These are phyloP conservation scores for Anoncus sp. DNA, from an alignment of 2,888 invertebrate species.

Conservation along the genomic window DNA sequence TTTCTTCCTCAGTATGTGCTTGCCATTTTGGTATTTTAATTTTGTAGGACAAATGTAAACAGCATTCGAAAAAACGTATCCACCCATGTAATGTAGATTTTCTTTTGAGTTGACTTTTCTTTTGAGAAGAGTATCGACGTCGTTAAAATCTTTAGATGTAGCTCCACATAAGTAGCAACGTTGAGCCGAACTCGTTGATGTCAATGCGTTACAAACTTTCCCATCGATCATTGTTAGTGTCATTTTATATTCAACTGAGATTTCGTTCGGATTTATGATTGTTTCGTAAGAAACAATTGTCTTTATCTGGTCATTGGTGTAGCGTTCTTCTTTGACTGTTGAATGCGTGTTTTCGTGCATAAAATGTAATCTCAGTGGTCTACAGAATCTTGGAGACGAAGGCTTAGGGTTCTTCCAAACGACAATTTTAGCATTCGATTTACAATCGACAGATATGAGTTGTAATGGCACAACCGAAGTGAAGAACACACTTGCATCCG, in stretches of 20 bases:
- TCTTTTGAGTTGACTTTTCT: constrained; percentile 20
- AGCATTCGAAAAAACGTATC: constrained; percentile 64
- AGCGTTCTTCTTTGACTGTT: constrained; percentile 43
- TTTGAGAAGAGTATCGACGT: constrained; percentile 48
- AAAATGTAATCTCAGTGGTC: constrained; percentile 60
- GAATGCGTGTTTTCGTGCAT: constrained; percentile 52
- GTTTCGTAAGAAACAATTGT: constrained; percentile 56
- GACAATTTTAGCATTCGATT: not conserved
- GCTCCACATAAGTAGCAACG: constrained; percentile 61
- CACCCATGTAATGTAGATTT: constrained; percentile 57
- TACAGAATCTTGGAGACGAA: constrained; percentile 13
- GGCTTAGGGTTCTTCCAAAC: not conserved
- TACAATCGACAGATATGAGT: not conserved
- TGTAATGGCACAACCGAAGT: not conserved
- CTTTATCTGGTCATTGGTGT: constrained; percentile 51
- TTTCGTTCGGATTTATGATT: constrained; percentile 51
- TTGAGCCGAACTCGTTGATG: constrained; percentile 49
- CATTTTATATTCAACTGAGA: constrained; percentile 55
- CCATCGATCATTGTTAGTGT: constrained; percentile 60
- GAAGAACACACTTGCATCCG: not conserved
- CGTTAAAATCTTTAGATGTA: constrained; percentile 59
- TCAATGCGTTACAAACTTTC: constrained; percentile 58
- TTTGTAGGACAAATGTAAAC: constrained; percentile 59
- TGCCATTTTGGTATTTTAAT: constrained; percentile 58
- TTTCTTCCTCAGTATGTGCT: constrained; percentile 37